Conservation (phyloP, 2,888 invertebrate species). For the Tubulanus polymorphus region DNA sequence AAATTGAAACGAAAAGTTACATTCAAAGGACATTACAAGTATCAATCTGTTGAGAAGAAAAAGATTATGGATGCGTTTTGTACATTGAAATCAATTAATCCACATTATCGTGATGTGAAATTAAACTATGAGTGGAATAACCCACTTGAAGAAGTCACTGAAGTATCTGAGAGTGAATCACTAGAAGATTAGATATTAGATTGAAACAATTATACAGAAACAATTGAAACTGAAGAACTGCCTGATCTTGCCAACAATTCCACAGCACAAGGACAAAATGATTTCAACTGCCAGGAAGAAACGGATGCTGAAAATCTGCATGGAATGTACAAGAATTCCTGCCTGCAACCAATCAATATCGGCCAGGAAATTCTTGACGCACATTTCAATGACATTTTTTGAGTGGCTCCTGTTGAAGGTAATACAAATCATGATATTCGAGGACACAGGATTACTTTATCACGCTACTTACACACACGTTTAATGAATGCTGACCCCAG, state of each 20-base stretch:
- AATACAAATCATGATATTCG: slow-evolving; percentile 2
- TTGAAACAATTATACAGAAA: no score
- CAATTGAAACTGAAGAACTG: no score
- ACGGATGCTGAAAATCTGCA: no score
- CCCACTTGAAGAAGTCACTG: not conserved
- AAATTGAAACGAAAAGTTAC: slow-evolving; percentile 9
- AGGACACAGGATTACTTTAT: slow-evolving; percentile 2
- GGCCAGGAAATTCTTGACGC: slow-evolving; percentile 12
- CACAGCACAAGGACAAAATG: no score
- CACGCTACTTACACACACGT: not conserved
- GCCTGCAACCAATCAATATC: slow-evolving; percentile 17
- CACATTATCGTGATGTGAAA: slow-evolving; percentile 6
- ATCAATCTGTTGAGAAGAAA: slow-evolving; percentile 1
- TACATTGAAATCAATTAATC: slow-evolving; percentile 6
- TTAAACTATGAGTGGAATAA: slow-evolving; percentile 5
- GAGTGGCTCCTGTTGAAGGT: slow-evolving; percentile 17
- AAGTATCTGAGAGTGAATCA: not conserved
- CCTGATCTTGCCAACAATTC: no score
- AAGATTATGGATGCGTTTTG: slow-evolving; percentile 4
- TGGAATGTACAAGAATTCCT: slow-evolving; percentile 9
- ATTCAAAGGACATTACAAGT: slow-evolving; percentile 9
- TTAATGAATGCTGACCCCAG: slow-evolving; percentile 8
- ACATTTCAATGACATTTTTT: slow-evolving; percentile 11
- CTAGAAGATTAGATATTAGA: no score
- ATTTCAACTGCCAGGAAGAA: no score